Evolutionary conservation across 2,113 vertebrate genomes (phyloP).

Genomic region (Rhynchomys soricoides): DNA sequence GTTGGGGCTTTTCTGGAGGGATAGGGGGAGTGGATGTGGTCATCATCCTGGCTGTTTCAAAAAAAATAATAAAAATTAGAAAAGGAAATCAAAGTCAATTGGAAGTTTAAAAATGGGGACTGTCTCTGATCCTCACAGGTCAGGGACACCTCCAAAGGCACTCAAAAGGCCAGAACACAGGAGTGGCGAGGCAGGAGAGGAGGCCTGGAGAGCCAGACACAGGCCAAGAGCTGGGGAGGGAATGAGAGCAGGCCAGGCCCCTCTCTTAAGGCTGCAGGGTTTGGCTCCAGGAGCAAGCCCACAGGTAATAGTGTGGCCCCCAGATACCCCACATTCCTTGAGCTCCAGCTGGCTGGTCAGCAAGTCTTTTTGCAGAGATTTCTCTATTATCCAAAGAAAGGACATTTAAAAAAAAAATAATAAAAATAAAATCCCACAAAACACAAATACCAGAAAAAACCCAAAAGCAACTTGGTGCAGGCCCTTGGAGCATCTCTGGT

Average conservation of each 20-base stretch:
- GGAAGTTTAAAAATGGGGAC: conserved; percentile 75
- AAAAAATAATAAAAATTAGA: conserved; percentile 80
- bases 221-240: not conserved
- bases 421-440: conserved; percentile 38
- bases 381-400: conserved; percentile 61
- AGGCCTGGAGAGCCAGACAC: conserved; percentile 44
- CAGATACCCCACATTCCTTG: conserved; percentile 28
- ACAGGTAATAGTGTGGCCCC: conserved; percentile 3
- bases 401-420: not conserved
- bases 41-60: conserved; percentile 37
- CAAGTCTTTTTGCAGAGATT: conserved; percentile 78
- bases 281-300: conserved; percentile 20
- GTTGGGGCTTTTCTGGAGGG: not conserved
- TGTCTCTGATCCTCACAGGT: conserved; percentile 72
- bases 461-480: conserved; percentile 58
- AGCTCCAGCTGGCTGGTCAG: conserved; percentile 69
- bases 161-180: conserved; percentile 71
- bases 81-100: conserved; percentile 73
- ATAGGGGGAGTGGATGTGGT: not conserved
- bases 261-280: conserved; percentile 76
- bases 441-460: conserved; percentile 69
- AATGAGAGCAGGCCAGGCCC: conserved; percentile 41
- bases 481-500: conserved; percentile 55
- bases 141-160: conserved; percentile 78
- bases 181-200: conserved; percentile 56